Evolutionary conservation across 2,113 vertebrate genomes (phyloP), one percentile per base, ranked within the genome.

Genomic region (Ageneiosus marmoratus): DNA sequence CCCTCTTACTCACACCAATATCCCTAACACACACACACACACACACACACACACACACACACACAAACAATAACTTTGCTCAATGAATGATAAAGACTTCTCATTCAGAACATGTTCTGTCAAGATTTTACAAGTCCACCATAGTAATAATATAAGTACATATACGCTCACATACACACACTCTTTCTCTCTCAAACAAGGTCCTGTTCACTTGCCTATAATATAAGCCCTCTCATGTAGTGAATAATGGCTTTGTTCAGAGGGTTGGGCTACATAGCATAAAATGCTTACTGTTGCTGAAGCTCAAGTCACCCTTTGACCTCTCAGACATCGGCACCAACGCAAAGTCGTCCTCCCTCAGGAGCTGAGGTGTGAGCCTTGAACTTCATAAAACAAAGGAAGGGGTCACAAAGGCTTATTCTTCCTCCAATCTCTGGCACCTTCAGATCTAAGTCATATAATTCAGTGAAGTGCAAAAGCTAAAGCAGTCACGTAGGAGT

Each of bases 11-110:
- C 76, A 84, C 83, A 56, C 67, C 24, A 78, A 51, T 11, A 62
- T 78, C 75, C 56, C 60, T 51, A 65, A 60, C 63, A 60, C 58
- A 56, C 77, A 84, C 83, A 83, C 70, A 69, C 81, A 82, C 85
- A 83, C 41, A 79, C 73, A 65, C 51, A n/a, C 73, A 67, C 77
- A 87, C 86, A 80, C 85, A 83, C 34, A 76, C 60, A 65, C 60
- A 24, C 74, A 15, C 76, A 87, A 85, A 82, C 73, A 79, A 34
- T 53, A 51, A 18, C 46, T 12, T 34, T 60, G 63, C 65, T 74
- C 72, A 84, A 82, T 84, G 85, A 91, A 87, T 90, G 89, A 93
- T 88, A 83, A 88, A 91, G 86, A 63, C 73, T 78, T 88, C 85
- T 83, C 72, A 81, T 86, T 83, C 79, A 48, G 56, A 87, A 58